Evolutionary conservation across 2,888 invertebrate species (phyloP).

Genomic region (Diarsia rubi): DNA sequence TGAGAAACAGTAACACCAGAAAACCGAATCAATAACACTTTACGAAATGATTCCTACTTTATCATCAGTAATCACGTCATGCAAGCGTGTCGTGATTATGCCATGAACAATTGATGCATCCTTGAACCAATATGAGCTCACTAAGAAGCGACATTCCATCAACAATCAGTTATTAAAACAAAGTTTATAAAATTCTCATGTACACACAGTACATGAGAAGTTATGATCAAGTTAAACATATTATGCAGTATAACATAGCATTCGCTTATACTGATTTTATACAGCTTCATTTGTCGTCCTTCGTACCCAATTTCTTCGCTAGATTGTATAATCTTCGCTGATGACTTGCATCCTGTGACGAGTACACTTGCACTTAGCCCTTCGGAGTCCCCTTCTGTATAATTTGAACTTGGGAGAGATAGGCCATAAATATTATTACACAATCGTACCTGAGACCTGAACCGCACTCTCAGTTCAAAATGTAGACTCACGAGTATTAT

Average conservation of each 20-base stretch:
- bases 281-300: too few species aligned
- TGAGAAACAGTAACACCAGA: slow-evolving; percentile 10
- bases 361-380: background rate
- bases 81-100: slow-evolving; percentile 27
- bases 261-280: too few species aligned
- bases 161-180: background rate
- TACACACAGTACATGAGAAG: too few species aligned
- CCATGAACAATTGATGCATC: slow-evolving; percentile 45
- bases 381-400: background rate
- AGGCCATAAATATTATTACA: background rate
- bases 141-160: slow-evolving; percentile 18
- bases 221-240: too few species aligned
- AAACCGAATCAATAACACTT: slow-evolving; percentile 38
- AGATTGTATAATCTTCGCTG: background rate
- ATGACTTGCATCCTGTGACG: slow-evolving; percentile 10
- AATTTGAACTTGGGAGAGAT: slow-evolving; percentile 12
- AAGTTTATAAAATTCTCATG: background rate
- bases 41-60: slow-evolving; percentile 33
- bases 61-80: slow-evolving; percentile 43
- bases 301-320: background rate
- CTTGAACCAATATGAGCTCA: slow-evolving; percentile 35
- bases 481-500: slow-evolving; percentile 27
- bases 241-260: too few species aligned
- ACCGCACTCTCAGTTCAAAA: background rate
- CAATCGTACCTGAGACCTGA: slow-evolving; percentile 16